These are phyloP conservation scores for Gasteruption jaculator DNA, from an alignment of 2,888 invertebrate species.

Conservation along the genomic window DNA sequence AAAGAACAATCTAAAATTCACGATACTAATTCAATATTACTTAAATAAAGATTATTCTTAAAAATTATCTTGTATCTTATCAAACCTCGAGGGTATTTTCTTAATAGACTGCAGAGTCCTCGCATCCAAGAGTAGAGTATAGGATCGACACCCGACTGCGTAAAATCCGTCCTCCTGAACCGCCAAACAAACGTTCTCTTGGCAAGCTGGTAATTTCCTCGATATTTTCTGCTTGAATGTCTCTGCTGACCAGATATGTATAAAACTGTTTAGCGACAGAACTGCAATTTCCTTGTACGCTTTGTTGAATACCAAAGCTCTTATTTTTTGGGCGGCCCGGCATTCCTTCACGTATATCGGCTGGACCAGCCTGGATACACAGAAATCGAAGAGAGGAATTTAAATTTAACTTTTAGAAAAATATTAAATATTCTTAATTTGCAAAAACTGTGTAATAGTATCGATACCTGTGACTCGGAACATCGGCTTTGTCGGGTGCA, in stretches of 20 bases:
- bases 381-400: not conserved
- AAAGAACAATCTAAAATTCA: not conserved
- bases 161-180: slow-evolving; percentile 83
- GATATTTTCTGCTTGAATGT: slow-evolving; percentile 84
- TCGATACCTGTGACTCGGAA: slow-evolving; percentile 52
- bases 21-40: not conserved
- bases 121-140: slow-evolving; percentile 85
- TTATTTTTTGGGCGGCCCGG: slow-evolving; percentile 72
- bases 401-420: not conserved
- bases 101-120: slow-evolving; percentile 70
- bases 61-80: slow-evolving; percentile 1
- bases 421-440: not conserved
- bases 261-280: slow-evolving; percentile 86
- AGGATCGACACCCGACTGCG: slow-evolving; percentile 91
- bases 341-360: slow-evolving; percentile 75
- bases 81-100: slow-evolving; percentile 48
- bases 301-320: slow-evolving; percentile 84
- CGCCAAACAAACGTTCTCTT: slow-evolving; percentile 91
- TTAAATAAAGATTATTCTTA: not conserved
- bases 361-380: slow-evolving; percentile 41
- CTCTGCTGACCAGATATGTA: slow-evolving; percentile 90
- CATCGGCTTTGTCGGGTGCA: slow-evolving; percentile 52
- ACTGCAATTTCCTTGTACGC: slow-evolving; percentile 85
- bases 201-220: slow-evolving; percentile 79
- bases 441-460: not conserved